Evolutionary conservation across 2,113 vertebrate genomes (phyloP), one percentile per base, ranked within the genome.

Genomic region (Tragelaphus buxtoni): DNA sequence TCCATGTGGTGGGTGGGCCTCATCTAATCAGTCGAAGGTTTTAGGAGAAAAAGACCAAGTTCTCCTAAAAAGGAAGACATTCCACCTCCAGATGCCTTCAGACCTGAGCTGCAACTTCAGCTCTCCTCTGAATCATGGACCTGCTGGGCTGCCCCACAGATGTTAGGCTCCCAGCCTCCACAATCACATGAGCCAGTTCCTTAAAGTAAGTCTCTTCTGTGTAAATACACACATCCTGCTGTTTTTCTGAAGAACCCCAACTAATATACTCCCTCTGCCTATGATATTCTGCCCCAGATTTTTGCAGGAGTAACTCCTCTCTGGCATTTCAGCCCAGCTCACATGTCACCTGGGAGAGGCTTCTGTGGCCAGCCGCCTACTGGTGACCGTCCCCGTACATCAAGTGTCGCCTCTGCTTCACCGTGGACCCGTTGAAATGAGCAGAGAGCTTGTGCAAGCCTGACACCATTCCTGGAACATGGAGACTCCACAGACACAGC

Each of bases 401-500:
- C 22, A 22, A 22, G 7, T 1, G 12, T 69, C 6, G 16, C 16
- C n/a, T 74, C 8, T 88, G 0, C 30, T 20, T 74, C 51, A 45
- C 20, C 1, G 1, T 30, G 39, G n/a, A 42, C 47, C 28, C 12
- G 20, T n/a, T 69, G 56, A 9, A 88, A 45, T 17, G 12, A 63
- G 53, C 5, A 61, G 24, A 22, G 12, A 53, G 53, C 20, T 82
- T 58, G 7, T 53, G 17, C n/a, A 76, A 63, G 16, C 28, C 16
- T 92, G 22, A 53, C 4, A 9, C 8, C 0, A 20, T n/a, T 9
- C 11, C 55, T 5, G 24, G 39, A 14, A 20, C 39, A 14, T 0
- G 1, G 32, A 45, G 8, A 0, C 24, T 65, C 14, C 7, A 2
- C 24, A 49, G 35, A 76, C 20, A 39, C 13, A 1, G 5, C 1